These are phyloP conservation scores for Oxygymnocypris stewartii DNA, from an alignment of 2,113 vertebrate species.

Conservation along the genomic window DNA sequence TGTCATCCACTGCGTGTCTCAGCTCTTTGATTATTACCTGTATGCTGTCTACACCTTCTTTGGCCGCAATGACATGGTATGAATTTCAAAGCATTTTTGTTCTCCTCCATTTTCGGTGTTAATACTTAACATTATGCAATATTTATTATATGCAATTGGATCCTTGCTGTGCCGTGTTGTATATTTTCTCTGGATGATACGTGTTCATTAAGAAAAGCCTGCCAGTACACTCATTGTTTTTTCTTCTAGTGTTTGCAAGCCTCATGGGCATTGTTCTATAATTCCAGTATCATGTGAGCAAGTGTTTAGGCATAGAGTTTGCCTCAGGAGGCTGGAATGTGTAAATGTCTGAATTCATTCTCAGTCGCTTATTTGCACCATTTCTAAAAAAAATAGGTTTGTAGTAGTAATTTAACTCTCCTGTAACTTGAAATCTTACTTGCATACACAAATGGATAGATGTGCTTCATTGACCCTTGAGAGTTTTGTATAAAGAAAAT, in stretches of 20 bases:
- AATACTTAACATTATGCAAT: constrained; percentile 16
- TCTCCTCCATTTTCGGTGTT: neutral
- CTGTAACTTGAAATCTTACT: neutral
- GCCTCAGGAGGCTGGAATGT: constrained; percentile 4
- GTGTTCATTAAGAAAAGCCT: constrained; percentile 41
- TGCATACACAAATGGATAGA: neutral
- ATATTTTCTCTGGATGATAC: neutral
- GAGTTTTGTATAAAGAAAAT: neutral
- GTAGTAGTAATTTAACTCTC: neutral
- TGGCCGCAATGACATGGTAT: constrained; percentile 94
- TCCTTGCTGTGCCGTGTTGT: neutral
- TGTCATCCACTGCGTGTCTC: constrained; percentile 98
- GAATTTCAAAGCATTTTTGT: constrained; percentile 24
- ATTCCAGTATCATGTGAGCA: constrained; percentile 35
- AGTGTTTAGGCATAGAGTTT: neutral
- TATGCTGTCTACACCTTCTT: constrained; percentile 97
- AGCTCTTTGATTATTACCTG: constrained; percentile 98
- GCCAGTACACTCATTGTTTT: neutral
- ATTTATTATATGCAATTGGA: constrained; percentile 15
- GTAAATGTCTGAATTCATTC: neutral
- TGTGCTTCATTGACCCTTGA: neutral
- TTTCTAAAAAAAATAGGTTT: neutral
- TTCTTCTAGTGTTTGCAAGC: neutral
- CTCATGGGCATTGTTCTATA: constrained; percentile 34
- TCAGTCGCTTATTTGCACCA: neutral